These are phyloP conservation scores for Oryctes rhinoceros DNA, from an alignment of 1,140 invertebrate species.

Conservation along the genomic window DNA sequence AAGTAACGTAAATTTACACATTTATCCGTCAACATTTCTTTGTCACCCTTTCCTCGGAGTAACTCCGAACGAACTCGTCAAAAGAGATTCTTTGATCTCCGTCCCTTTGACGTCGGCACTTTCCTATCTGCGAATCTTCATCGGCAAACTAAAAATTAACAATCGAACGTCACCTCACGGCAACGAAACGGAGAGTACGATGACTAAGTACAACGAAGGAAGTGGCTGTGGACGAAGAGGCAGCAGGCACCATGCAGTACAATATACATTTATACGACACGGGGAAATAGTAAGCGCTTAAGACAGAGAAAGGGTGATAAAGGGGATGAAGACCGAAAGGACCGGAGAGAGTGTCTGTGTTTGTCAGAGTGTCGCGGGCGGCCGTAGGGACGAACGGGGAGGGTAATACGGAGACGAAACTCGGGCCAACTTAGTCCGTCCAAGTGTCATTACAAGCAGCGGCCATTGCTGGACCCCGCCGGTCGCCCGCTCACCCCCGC, in stretches of 20 bases:
- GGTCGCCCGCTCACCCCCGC: constrained; percentile 41
- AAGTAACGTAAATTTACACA: too few relatives aligned
- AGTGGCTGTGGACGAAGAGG: background rate
- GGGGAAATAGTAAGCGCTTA: background rate
- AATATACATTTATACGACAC: background rate
- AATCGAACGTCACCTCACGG: background rate
- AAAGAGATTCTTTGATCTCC: background rate
- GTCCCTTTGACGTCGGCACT: background rate
- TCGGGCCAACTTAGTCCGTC: constrained; percentile 54
- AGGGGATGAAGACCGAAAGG: constrained; percentile 27
- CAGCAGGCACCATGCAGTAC: background rate
- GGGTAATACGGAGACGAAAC: constrained; percentile 45
- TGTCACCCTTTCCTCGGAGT: too few relatives aligned
- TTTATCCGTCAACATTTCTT: too few relatives aligned
- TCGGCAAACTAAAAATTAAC: constrained; percentile 33
- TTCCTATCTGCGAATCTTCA: background rate
- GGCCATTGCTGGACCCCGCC: constrained; percentile 47
- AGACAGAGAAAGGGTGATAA: constrained; percentile 36
- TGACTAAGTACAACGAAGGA: background rate
- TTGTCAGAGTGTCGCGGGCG: constrained; percentile 42
- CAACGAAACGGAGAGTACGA: background rate
- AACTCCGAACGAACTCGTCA: too few relatives aligned
- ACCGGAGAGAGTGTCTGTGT: constrained; percentile 41
- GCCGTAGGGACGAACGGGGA: constrained; percentile 26
- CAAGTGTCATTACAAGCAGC: constrained; percentile 60